Percentiles rank a stretch among this genome's conserved stretches.
Evolutionary conservation across 1,140 invertebrate genomes (phyloP).

Genomic region (Alviniconcha marisindica): DNA sequence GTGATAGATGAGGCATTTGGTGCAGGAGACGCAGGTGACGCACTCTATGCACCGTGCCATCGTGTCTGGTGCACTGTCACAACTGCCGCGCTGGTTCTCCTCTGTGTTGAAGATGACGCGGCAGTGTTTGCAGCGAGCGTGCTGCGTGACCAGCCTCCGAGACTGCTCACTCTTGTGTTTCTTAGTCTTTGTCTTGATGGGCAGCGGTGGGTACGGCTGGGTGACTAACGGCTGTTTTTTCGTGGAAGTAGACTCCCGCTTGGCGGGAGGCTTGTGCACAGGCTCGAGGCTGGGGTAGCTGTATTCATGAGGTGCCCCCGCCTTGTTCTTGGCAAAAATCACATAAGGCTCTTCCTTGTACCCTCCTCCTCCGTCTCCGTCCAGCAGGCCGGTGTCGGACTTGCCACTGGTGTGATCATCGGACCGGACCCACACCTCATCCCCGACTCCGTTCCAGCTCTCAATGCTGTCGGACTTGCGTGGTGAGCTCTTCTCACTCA

Average conservation of each 20-base stretch:
- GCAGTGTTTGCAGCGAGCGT: slow-evolving; percentile 77
- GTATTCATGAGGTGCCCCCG: slow-evolving; percentile 66
- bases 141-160: slow-evolving; percentile 52
- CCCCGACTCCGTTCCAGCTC: slow-evolving; percentile 58
- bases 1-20: slow-evolving; percentile 93
- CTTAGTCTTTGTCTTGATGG: slow-evolving; percentile 61
- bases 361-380: slow-evolving; percentile 52
- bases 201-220: slow-evolving; percentile 62
- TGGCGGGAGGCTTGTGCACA: slow-evolving; percentile 63
- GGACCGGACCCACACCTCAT: slow-evolving; percentile 72
- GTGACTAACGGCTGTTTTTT: slow-evolving; percentile 47
- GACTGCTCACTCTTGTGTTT: slow-evolving; percentile 40
- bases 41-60: slow-evolving; percentile 87
- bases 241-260: slow-evolving; percentile 61
- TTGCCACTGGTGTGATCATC: slow-evolving; percentile 66
- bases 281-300: slow-evolving; percentile 72
- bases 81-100: slow-evolving; percentile 88
- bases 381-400: slow-evolving; percentile 65
- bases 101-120: slow-evolving; percentile 81
- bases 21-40: slow-evolving; percentile 87
- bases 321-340: slow-evolving; percentile 82
- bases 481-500: slow-evolving; percentile 66
- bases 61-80: slow-evolving; percentile 92
- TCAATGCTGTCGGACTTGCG: slow-evolving; percentile 68
- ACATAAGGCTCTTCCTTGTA: slow-evolving; percentile 85